A percentile compares a stretch with the other conserved stretches of the same genome.
These are phyloP conservation scores for Aporrectodea caliginosa DNA, from an alignment of 1,140 invertebrate species.

Conservation along the genomic window DNA sequence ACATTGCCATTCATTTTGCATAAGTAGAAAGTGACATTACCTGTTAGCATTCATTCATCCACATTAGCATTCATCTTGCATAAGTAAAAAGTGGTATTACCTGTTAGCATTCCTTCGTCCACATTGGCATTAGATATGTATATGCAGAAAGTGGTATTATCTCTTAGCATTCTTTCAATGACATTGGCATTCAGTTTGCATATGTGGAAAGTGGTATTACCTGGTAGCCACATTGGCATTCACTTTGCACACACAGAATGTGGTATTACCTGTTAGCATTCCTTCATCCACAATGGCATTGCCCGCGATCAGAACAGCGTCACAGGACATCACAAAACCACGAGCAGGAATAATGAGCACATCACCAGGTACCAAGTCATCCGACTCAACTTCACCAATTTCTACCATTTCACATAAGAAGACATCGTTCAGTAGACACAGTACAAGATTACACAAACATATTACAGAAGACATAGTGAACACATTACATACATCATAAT, in stretches of 20 bases:
- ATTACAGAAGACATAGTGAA: no score
- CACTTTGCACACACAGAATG: no score
- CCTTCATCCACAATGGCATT: slow-evolving; percentile 90
- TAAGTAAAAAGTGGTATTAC: no score
- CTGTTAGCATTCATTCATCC: slow-evolving; percentile 89
- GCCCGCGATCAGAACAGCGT: slow-evolving; percentile 82
- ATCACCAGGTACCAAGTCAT: slow-evolving; percentile 76
- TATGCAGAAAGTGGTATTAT: no score
- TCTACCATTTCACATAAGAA: no score
- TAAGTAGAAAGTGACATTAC: no score
- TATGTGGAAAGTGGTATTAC: no score
- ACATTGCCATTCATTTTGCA: slow-evolving; percentile 89
- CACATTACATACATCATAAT: no score
- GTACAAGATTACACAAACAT: no score
- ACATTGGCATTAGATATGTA: slow-evolving; percentile 89
- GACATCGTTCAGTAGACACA: no score
- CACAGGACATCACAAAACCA: slow-evolving; percentile 83
- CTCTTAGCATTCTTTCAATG: slow-evolving; percentile 88
- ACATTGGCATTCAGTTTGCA: slow-evolving; percentile 89
- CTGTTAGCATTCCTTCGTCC: slow-evolving; percentile 88
- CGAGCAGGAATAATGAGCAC: slow-evolving; percentile 76
- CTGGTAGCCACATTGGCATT: no score
- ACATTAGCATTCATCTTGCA: no score
- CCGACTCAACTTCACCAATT: slow-evolving; percentile 38
- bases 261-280: slow-evolving; percentile 89